phyloP scores from a whole-genome alignment of 2,113 vertebrate species.

The Cyanocitta stelleri region DNA sequence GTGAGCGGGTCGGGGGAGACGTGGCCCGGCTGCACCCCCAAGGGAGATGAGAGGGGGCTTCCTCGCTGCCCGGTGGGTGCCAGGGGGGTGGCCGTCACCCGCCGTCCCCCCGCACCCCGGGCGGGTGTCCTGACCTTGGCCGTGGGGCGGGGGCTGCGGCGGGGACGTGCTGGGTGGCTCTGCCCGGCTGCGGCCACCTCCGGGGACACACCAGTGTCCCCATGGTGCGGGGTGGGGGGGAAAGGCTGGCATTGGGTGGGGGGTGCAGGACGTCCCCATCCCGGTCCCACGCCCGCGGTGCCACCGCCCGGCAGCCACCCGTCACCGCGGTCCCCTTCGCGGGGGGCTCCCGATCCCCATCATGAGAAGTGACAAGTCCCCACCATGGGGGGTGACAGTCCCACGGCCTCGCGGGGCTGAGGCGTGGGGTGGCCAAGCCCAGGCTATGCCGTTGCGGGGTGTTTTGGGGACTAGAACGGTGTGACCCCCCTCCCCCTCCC shows the following conservation, averaged over 20 bases:
- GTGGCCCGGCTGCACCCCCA: not conserved
- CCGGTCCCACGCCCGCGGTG: not conserved
- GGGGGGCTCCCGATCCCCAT: not conserved
- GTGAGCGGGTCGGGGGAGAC: not conserved
- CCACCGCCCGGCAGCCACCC: not conserved
- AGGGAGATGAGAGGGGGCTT: not conserved
- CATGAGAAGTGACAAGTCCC: not conserved
- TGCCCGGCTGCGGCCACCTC: not conserved
- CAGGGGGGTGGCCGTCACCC: not conserved
- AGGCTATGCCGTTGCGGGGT: not conserved
- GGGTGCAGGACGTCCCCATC: not conserved
- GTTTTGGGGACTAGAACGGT: not conserved
- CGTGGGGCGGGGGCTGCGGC: not conserved
- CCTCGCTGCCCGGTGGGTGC: not conserved
- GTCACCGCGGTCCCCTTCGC: not conserved
- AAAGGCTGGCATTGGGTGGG: not conserved
- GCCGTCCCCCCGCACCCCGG: not conserved
- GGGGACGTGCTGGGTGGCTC: not conserved
- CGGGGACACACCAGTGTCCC: not conserved
- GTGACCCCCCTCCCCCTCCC: not conserved
- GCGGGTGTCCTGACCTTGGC: conserved; percentile 11
- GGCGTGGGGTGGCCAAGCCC: not conserved
- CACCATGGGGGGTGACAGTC: not conserved
- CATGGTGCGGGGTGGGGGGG: not conserved
- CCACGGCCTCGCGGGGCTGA: not conserved